Conservation (phyloP, 2,888 invertebrate genomes). For the Leucoptera coffeella region DNA sequence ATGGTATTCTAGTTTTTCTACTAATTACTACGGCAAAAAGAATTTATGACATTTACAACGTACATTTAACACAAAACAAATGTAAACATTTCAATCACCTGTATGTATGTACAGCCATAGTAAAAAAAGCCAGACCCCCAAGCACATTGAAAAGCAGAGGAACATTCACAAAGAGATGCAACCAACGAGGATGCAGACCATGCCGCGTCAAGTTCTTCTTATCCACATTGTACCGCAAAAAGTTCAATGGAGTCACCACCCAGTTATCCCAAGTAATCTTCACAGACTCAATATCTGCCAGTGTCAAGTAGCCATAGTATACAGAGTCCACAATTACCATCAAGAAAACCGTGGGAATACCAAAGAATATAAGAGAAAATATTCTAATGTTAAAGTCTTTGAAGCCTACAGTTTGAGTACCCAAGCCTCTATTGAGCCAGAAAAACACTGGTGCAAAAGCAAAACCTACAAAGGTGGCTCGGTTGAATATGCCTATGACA, state of each 20-base stretch:
- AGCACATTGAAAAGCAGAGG: slow-evolving; percentile 80
- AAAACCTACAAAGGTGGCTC: slow-evolving; percentile 87
- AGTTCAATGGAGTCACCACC: slow-evolving; percentile 87
- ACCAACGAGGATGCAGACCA: slow-evolving; percentile 79
- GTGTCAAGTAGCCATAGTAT: slow-evolving; percentile 74
- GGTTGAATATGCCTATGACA: slow-evolving; percentile 77
- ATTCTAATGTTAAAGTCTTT: slow-evolving; percentile 71
- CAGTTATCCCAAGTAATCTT: slow-evolving; percentile 69
- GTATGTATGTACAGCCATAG: slow-evolving; percentile 48
- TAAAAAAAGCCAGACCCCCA: slow-evolving; percentile 58
- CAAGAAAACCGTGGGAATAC: slow-evolving; percentile 57
- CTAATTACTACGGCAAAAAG: too few relatives aligned
- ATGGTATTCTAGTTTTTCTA: too few relatives aligned
- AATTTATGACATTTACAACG: too few relatives aligned
- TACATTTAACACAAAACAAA: too few relatives aligned
- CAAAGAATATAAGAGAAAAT: slow-evolving; percentile 57
- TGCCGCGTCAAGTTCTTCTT: slow-evolving; percentile 71
- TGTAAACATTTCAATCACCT: too few relatives aligned
- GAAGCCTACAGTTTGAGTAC: slow-evolving; percentile 63
- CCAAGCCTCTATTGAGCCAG: slow-evolving; percentile 78
- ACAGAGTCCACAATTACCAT: slow-evolving; percentile 72
- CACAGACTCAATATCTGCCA: slow-evolving; percentile 64
- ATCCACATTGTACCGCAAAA: slow-evolving; percentile 77
- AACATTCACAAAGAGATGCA: slow-evolving; percentile 76
- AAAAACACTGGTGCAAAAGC: slow-evolving; percentile 80